phyloP scores from a whole-genome alignment of 2,888 invertebrate genomes.

The Clepsis dumicolana region DNA sequence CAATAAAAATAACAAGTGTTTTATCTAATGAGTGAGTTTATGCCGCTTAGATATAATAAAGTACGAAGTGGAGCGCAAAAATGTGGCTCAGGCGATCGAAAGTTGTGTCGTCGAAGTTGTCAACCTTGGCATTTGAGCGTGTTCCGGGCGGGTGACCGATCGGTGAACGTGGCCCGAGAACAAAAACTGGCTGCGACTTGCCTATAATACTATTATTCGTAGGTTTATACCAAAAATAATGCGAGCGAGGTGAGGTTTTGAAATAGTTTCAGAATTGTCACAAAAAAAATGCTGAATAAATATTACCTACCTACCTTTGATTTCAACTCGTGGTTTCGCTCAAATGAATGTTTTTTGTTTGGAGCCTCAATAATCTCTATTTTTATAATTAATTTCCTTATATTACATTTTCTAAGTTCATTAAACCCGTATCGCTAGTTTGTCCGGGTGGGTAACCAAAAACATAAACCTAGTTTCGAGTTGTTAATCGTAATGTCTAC shows the following conservation, averaged over 20 bases:
- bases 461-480: no score
- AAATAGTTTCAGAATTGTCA: neutral
- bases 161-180: constrained; percentile 63
- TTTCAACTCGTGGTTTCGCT: neutral
- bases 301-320: neutral
- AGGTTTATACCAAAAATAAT: constrained; percentile 6
- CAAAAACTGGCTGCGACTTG: constrained; percentile 46
- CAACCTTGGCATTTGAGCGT: constrained; percentile 86
- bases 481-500: no score
- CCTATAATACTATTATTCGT: constrained; percentile 22
- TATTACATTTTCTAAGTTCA: no score
- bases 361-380: no score
- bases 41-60: constrained; percentile 18
- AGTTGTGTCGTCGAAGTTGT: constrained; percentile 85
- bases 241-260: constrained; percentile 1
- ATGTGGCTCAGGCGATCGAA: constrained; percentile 82
- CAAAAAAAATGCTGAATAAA: neutral
- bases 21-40: constrained; percentile 6
- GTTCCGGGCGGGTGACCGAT: constrained; percentile 78
- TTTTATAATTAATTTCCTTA: no score
- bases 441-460: no score
- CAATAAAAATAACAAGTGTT: neutral
- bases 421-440: no score
- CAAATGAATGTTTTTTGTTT: no score
- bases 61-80: constrained; percentile 77